Base-by-base conservation (phyloP, 2,888 invertebrate species). In the Ormyrus thymus region DNA sequence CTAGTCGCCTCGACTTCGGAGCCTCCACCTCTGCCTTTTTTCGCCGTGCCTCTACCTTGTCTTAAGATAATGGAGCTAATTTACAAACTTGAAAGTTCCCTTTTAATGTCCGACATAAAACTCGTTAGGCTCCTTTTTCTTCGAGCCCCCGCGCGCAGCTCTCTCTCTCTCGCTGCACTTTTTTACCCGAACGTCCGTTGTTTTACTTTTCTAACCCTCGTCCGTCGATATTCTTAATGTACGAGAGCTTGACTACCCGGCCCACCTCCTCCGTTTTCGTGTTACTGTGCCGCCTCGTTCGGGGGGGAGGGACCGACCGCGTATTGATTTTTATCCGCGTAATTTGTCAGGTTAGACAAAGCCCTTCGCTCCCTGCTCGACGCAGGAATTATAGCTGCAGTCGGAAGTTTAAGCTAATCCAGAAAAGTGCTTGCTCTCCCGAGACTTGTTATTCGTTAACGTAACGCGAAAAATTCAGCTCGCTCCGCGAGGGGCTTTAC, bases 11-110 rank as follows among this genome's bases (percentile, higher is more conserved):
- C 46, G 8, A 15, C 50, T 53, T 51, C 53, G 11, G 29, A 59
- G 43, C 58, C 65, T 70, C 71, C 64, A 45, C 51, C 58, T 58
- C 65, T n/a, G 65, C 58, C 64, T 75, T 62, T 73, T 71, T 72
- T 72, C 72, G 65, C 61, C 66, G 50, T 72, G 48, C 76, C 65
- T 72, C 66, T 72, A 77, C 72, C 77, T 72, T 77, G 77, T 77
- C 77, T 66, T 66, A 77, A 77, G 77, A 77, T 77, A 77, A 78
- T 78, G 73, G 73, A 78, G 78, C 78, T 73, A 78, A 78, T 78
- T 78, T 78, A 78, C 73, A 73, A 78, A 73, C 78, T 78, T 73
- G 73, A 78, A 78, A 72, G 73, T 78, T 78, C 73, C 78, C 69
- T 78, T 78, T 78, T 73, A 78, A 78, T 78, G 78, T 78, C 78